A percentile compares a stretch with the other conserved stretches of the same genome.
These are phyloP conservation scores for Cyrtorhinus lividipennis DNA, from an alignment of 1,140 invertebrate species.

Conservation along the genomic window DNA sequence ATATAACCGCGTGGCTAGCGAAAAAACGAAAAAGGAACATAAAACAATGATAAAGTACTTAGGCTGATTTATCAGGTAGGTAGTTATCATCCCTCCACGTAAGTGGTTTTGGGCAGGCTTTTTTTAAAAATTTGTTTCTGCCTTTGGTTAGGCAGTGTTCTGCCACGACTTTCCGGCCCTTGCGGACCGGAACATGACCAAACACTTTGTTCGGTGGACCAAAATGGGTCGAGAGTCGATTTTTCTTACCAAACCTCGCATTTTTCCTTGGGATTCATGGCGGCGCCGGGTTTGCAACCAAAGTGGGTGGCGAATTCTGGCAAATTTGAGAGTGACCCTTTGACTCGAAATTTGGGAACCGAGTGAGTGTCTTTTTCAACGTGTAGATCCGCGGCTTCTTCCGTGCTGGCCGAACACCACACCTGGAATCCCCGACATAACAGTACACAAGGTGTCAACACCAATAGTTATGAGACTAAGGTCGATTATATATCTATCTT, in stretches of 20 bases:
- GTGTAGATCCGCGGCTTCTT: conserved; percentile 61
- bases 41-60: background rate
- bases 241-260: conserved; percentile 77
- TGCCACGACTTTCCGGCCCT: no score
- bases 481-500: no score
- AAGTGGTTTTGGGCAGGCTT: background rate
- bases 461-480: no score
- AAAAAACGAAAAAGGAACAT: background rate
- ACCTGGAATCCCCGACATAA: conserved; percentile 50
- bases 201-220: no score
- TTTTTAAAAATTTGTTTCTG: background rate
- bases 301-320: conserved; percentile 76
- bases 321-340: conserved; percentile 79
- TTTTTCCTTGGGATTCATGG: conserved; percentile 81
- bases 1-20: no score
- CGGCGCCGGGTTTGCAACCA: conserved; percentile 55
- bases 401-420: conserved; percentile 69
- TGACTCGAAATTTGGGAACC: conserved; percentile 62
- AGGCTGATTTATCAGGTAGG: background rate
- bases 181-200: no score
- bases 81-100: background rate
- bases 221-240: background rate
- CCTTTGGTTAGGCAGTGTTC: background rate
- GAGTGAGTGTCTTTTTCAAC: conserved; percentile 77
- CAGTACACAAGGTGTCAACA: no score